These are phyloP conservation scores for Tonatia bakeri DNA, from an alignment of 2,113 vertebrate species.

Conservation along the genomic window DNA sequence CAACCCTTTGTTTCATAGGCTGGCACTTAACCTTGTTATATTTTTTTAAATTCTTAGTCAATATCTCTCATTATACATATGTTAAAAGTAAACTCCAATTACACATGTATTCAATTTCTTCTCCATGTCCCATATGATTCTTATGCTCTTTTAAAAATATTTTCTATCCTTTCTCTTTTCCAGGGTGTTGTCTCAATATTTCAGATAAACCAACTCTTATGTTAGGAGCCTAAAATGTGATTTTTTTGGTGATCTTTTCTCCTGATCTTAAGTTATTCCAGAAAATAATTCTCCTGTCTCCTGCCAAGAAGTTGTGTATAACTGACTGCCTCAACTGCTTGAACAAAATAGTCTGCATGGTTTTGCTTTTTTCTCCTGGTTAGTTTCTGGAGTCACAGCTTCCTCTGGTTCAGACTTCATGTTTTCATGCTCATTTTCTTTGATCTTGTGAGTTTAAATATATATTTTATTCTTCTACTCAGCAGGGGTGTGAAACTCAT, in stretches of 20 bases:
- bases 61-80: neutral
- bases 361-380: neutral
- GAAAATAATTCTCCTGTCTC: neutral
- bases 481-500: too few species aligned
- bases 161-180: neutral
- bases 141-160: neutral
- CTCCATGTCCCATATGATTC: neutral
- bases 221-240: too few species aligned
- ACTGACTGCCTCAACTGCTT: neutral
- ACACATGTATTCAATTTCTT: neutral
- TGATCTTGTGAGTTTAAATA: neutral
- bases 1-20: too few species aligned
- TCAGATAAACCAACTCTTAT: too few species aligned
- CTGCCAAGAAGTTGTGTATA: neutral
- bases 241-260: neutral
- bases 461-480: neutral
- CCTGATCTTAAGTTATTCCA: neutral
- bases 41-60: neutral
- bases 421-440: neutral
- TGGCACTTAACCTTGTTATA: neutral
- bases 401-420: neutral
- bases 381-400: neutral
- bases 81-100: slow-evolving; percentile 34
- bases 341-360: neutral
- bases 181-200: neutral